Evolutionary conservation across 2,113 vertebrate species (phyloP), one percentile per base, ranked within the genome.

Genomic region (Dasypus novemcinctus): DNA sequence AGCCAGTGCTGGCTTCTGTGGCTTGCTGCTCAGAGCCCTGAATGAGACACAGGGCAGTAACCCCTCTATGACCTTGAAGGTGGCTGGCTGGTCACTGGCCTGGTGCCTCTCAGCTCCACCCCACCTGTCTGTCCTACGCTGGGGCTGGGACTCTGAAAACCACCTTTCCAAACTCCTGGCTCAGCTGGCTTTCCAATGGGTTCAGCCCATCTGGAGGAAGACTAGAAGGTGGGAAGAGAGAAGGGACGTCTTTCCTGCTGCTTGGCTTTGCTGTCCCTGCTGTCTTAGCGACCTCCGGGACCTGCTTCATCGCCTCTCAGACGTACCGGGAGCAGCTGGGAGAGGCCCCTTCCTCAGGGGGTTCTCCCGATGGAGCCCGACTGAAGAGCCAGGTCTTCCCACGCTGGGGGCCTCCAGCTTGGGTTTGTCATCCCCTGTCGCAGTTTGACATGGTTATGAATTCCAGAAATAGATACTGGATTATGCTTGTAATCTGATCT

Each of bases 181-280:
- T 29, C 64, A 17, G 27, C 27, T 59, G 63, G 66, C 38, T 84
- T 91, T 63, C 89, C 64, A 57, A n/a, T n/a, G n/a, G 36, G 63
- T 33, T 14, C 38, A 84, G 46, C 66, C n/a, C 76, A 27, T 17
- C 8, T 59, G 13, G 46, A 79, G 82, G 64, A 78, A 64, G 33
- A 13, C 18, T 31, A 31, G 71, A 38, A 49, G 76, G 15, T 43
- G 61, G 57, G 41, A 81, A 54, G 27, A 27, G 5, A 52, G 57
- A 74, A 85, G 52, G 36, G 61, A 43, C 66, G 5, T 27, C 54
- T 14, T 74, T 68, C 52, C 74, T 18, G 17, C 36, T 7, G 21
- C 41, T 9, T 9, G 20, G 20, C 0, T 0, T 46, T 31, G 64
- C 31, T 31, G 21, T n/a, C 52, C 0, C 0, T 0, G 0, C 27